Base-by-base conservation (phyloP, 2,888 invertebrate species). In the Lochmaea capreae region DNA sequence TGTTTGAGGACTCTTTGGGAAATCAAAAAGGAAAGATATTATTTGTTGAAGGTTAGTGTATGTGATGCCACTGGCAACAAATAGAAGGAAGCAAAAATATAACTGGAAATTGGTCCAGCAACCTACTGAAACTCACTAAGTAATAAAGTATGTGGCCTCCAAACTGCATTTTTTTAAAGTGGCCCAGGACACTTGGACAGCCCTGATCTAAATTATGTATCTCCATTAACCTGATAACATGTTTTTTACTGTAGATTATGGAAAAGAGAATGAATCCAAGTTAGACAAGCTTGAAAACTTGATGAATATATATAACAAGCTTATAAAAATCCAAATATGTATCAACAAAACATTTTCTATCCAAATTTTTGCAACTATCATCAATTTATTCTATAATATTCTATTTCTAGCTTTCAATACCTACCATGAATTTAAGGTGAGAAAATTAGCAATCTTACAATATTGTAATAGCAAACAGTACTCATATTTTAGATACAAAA, bases 341-440 rank as follows among this genome's bases (percentile, higher is more conserved):
- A 42, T 81, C 22, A 80, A 79, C 66, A 66, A 39, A 5, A 73
- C 74, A 46, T 81, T 78, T 66, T 76, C 78, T 33, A 42, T 81
- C 59, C 80, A 80, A 77, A 76, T 81, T 59, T 68, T 81, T 63
- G 71, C 77, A 9, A 75, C 76, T 54, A 69, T 79, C 2, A 71
- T 77, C 9, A 73, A 76, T 49, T 67, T 78, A 58, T 82, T 81
- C 69, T 67, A 80, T 43, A 76, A 75, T 22, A 72, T 70, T 3
- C 77, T 81, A 1, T 81, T 79, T 73, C 76, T 76, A 9, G 33
- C 78, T 42, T 81, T 80, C 62, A 79, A 79, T 72, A 16, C 76
- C 10, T 82, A 82, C 69, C 79, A 78, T 65, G 80, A 80, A 69
- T 71, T 73, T 33, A 69, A 79, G 18, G 81, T 81, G 73, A 79